A percentile compares a stretch with the other conserved stretches of the same genome.
Evolutionary conservation across 92 coral and sea anemone genomes (phyloP).

Genomic region (Isaurus tuberculatus): DNA sequence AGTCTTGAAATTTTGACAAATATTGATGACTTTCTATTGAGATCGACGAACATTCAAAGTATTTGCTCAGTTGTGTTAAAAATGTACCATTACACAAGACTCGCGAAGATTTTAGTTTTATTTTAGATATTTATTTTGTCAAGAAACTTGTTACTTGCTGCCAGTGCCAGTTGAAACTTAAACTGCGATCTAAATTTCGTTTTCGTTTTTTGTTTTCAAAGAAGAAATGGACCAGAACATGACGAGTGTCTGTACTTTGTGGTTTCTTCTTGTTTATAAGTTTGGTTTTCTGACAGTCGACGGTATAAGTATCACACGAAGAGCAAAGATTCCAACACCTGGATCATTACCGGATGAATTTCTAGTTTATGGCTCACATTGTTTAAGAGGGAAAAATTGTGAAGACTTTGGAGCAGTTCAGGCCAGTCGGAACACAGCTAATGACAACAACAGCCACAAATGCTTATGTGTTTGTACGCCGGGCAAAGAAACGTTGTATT

Average conservation of each 20-base stretch:
- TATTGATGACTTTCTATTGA: too few species aligned
- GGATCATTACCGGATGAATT: conserved; percentile 6
- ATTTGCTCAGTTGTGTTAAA: too few species aligned
- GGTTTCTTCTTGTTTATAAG: not conserved
- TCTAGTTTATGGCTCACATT: not conserved
- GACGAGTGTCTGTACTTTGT: not conserved
- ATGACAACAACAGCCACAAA: not conserved
- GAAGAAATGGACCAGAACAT: not conserved
- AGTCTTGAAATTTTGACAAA: too few species aligned
- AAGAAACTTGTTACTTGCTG: too few species aligned
- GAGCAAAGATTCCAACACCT: not conserved
- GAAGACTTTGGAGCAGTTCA: conserved; percentile 14
- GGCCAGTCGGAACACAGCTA: not conserved
- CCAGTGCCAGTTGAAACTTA: too few species aligned
- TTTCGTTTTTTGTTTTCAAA: too few species aligned
- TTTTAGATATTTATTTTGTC: too few species aligned
- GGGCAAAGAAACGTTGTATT: not conserved
- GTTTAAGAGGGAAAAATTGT: not conserved
- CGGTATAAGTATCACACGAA: not conserved
- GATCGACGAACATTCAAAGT: too few species aligned
- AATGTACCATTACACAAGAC: too few species aligned
- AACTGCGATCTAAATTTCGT: too few species aligned
- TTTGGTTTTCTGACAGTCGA: not conserved
- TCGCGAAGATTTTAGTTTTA: too few species aligned
- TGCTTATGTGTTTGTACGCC: not conserved